Percentiles rank a stretch among this genome's conserved stretches.
These are phyloP conservation scores for Eudemis profundana DNA, from an alignment of 2,888 invertebrate species.

Conservation along the genomic window DNA sequence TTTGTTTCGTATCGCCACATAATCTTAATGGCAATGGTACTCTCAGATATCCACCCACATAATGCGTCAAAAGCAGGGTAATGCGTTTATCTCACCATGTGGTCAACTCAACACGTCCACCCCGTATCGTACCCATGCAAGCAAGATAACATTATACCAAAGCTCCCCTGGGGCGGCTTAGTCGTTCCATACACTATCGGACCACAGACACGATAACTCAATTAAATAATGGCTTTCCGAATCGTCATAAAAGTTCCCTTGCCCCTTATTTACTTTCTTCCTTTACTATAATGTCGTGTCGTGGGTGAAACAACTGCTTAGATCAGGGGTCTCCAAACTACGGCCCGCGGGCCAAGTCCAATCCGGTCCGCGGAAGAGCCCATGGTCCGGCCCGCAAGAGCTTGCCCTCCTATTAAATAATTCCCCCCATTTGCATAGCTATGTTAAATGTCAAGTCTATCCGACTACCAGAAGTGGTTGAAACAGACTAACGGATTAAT, in stretches of 20 bases:
- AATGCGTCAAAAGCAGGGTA: background rate
- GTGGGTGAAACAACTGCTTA: background rate
- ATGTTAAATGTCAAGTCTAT: too few relatives aligned
- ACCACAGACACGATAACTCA: background rate
- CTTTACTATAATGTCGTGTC: background rate
- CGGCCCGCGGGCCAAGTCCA: too few relatives aligned
- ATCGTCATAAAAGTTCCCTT: background rate
- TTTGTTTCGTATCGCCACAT: too few relatives aligned
- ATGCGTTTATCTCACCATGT: constrained; percentile 8
- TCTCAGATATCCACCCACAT: too few relatives aligned
- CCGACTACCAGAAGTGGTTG: too few relatives aligned
- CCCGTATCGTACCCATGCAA: background rate
- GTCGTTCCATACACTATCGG: background rate
- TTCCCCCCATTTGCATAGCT: too few relatives aligned
- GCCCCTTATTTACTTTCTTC: background rate
- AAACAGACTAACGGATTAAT: too few relatives aligned
- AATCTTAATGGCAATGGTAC: too few relatives aligned
- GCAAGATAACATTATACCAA: background rate
- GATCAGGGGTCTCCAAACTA: too few relatives aligned
- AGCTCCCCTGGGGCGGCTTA: background rate
- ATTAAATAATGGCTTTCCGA: background rate
- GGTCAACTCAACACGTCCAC: background rate
- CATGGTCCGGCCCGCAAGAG: too few relatives aligned
- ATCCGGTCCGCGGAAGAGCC: too few relatives aligned
- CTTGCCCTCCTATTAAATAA: too few relatives aligned